Evolutionary conservation across 2,888 invertebrate species (phyloP).

Genomic region (Amiota communis): DNA sequence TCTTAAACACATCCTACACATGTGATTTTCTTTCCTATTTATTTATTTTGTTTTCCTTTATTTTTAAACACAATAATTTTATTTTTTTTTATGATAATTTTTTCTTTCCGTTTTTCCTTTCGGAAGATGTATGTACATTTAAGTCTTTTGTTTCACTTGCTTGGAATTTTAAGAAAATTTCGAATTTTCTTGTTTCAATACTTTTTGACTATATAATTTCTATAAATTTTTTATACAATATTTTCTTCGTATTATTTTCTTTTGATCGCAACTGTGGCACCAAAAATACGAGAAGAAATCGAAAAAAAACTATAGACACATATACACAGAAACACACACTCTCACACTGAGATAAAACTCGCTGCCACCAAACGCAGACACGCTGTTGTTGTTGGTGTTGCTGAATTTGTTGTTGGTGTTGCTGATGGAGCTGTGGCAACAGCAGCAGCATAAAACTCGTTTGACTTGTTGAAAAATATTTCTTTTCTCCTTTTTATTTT

Average conservation of each 20-base stretch:
- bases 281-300: slow-evolving; percentile 38
- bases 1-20: too few relatives aligned
- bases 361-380: slow-evolving; percentile 34
- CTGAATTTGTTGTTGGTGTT: slow-evolving; percentile 43
- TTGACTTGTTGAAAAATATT: slow-evolving; percentile 73
- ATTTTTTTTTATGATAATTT: too few relatives aligned
- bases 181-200: neutral
- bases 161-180: neutral
- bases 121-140: too few relatives aligned
- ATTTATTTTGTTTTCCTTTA: too few relatives aligned
- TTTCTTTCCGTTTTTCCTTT: too few relatives aligned
- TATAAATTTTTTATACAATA: neutral
- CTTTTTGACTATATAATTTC: neutral
- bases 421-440: slow-evolving; percentile 53
- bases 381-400: slow-evolving; percentile 44
- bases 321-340: neutral
- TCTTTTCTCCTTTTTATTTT: slow-evolving; percentile 63
- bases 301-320: slow-evolving; percentile 32
- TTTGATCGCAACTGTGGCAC: neutral
- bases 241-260: slow-evolving; percentile 12
- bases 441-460: slow-evolving; percentile 71
- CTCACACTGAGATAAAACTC: slow-evolving; percentile 12
- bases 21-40: too few relatives aligned
- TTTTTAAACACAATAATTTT: too few relatives aligned
- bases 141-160: neutral